Evolutionary conservation across 1,140 invertebrate species (phyloP).

Genomic region (Cyclargus thomasi): DNA sequence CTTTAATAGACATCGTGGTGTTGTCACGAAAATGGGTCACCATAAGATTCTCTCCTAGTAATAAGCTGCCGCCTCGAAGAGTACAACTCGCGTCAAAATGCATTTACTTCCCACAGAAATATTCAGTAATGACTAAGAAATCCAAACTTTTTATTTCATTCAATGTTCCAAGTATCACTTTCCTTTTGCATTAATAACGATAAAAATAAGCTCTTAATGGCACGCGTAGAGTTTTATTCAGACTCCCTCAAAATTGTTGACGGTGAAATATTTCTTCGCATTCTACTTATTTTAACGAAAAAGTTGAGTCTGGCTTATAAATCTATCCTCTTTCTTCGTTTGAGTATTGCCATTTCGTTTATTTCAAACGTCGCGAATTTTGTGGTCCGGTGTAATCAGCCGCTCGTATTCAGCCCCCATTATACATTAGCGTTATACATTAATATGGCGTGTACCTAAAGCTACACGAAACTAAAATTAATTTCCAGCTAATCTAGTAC

Average conservation of each 20-base stretch:
- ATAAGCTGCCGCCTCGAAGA: background rate
- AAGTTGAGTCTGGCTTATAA: background rate
- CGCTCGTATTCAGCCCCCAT: background rate
- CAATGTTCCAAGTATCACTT: background rate
- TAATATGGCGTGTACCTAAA: background rate
- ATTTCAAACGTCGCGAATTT: background rate
- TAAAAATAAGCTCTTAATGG: background rate
- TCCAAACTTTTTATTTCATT: background rate
- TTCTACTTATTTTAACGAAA: background rate
- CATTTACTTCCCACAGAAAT: background rate
- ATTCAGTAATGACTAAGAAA: background rate
- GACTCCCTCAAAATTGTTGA: background rate
- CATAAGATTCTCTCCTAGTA: background rate
- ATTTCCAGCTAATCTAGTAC: background rate
- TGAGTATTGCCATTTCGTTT: background rate
- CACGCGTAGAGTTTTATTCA: background rate
- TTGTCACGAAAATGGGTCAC: background rate
- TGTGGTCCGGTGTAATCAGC: background rate
- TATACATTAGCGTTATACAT: background rate
- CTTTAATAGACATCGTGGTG: background rate
- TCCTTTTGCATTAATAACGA: background rate
- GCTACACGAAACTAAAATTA: background rate
- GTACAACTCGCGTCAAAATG: constrained; percentile 3
- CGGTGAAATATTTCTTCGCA: background rate
- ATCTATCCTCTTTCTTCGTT: background rate